These are phyloP conservation scores for Cardinalis cardinalis DNA, from an alignment of 2,113 vertebrate genomes.

Conservation along the genomic window DNA sequence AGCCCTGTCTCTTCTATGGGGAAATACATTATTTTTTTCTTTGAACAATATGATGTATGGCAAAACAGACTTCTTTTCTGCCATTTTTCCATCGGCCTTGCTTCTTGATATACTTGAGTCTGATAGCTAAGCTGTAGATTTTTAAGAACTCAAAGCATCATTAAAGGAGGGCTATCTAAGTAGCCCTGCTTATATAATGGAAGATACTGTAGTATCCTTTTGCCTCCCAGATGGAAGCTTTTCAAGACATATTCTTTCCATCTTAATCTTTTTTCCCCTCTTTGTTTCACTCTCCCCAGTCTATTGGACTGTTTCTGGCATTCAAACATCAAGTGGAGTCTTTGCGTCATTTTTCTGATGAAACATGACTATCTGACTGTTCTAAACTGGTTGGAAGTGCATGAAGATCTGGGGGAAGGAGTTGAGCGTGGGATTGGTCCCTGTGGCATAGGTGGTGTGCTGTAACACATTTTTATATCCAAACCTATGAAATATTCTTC, in stretches of 20 bases:
- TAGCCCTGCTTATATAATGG: background rate
- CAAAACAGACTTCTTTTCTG: background rate
- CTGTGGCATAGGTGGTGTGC: background rate
- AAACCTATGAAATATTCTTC: background rate
- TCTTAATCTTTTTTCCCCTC: background rate
- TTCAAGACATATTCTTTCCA: background rate
- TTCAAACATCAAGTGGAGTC: background rate
- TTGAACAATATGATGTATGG: background rate
- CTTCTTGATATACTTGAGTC: background rate
- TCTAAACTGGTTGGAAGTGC: background rate
- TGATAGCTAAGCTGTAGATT: background rate
- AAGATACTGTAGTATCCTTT: background rate
- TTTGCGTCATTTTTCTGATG: background rate
- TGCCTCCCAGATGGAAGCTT: background rate
- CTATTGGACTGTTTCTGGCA: background rate
- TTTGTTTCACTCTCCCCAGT: background rate
- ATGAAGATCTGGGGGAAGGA: background rate
- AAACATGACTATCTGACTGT: background rate
- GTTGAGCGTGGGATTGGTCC: background rate
- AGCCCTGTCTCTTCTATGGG: background rate
- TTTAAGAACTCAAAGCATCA: background rate
- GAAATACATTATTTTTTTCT: accelerated
- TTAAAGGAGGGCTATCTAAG: background rate
- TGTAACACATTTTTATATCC: background rate
- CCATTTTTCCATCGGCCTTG: background rate